These are phyloP conservation scores for Orchesella flavescens DNA, from an alignment of 2,888 invertebrate genomes.

Conservation along the genomic window DNA sequence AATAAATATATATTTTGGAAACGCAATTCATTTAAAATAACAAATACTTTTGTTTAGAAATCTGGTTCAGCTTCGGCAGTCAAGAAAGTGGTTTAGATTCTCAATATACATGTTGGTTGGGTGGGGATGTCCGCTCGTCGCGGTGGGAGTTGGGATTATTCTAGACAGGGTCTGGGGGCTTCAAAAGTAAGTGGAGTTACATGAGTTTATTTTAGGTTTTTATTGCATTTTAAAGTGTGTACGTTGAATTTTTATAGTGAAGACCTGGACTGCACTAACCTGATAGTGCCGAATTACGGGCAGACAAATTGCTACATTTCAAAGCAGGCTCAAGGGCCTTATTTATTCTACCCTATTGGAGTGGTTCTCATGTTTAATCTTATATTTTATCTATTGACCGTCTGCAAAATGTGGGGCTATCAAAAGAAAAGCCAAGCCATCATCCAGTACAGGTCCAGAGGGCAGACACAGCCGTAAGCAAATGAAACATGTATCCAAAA, in stretches of 20 bases:
- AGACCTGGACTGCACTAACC: slow-evolving; percentile 60
- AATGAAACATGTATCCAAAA: not conserved
- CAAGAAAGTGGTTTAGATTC: slow-evolving; percentile 54
- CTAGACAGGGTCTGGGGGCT: slow-evolving; percentile 49
- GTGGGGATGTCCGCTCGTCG: slow-evolving; percentile 45
- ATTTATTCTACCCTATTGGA: slow-evolving; percentile 60
- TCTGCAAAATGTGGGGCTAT: slow-evolving; percentile 62
- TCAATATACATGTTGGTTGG: slow-evolving; percentile 42
- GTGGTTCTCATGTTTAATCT: slow-evolving; percentile 55
- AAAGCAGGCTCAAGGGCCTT: slow-evolving; percentile 63
- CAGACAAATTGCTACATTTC: slow-evolving; percentile 67
- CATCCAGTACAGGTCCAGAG: slow-evolving; percentile 33
- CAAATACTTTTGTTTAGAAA: slow-evolving; percentile 10
- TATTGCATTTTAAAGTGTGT: not conserved
- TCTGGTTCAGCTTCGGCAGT: slow-evolving; percentile 35
- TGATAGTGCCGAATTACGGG: slow-evolving; percentile 65
- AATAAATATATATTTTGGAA: not conserved
- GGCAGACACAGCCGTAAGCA: slow-evolving; percentile 59
- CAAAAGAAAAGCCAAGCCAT: slow-evolving; percentile 57
- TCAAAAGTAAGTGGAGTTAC: slow-evolving; percentile 51
- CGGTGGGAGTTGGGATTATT: slow-evolving; percentile 39
- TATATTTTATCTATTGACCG: slow-evolving; percentile 58
- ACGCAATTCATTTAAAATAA: not conserved
- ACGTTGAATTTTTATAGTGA: slow-evolving; percentile 21
- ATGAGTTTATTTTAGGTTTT: not conserved